These are phyloP conservation scores for Pyrocephalus nanus DNA, from an alignment of 2,797 vertebrate genomes.

Conservation along the genomic window DNA sequence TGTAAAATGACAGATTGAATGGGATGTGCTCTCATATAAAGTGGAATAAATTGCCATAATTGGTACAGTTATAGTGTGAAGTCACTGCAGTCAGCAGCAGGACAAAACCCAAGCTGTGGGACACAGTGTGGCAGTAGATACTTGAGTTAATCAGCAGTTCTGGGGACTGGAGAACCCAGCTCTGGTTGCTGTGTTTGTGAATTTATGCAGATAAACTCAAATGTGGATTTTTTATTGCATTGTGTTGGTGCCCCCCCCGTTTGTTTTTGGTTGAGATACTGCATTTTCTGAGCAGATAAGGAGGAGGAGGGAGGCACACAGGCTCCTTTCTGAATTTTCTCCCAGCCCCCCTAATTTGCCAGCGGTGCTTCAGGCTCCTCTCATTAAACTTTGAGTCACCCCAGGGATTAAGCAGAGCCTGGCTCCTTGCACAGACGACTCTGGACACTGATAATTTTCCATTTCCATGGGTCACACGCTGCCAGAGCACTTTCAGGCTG, in stretches of 20 bases:
- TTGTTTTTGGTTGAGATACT: neutral
- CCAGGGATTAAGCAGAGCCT: conserved; percentile 12
- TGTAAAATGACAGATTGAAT: neutral
- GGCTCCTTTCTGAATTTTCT: neutral
- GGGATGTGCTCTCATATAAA: neutral
- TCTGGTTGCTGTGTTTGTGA: neutral
- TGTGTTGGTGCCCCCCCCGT: neutral
- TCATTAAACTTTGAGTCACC: conserved; percentile 34
- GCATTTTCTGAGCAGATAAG: neutral
- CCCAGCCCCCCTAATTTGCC: neutral
- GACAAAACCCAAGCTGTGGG: neutral
- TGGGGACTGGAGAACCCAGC: neutral
- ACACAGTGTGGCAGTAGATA: neutral
- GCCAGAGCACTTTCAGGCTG: neutral
- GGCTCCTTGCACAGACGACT: neutral
- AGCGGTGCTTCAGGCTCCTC: neutral
- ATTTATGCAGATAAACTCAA: neutral
- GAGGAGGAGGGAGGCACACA: neutral
- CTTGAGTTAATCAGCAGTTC: neutral
- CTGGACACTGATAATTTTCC: neutral
- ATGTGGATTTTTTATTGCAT: neutral
- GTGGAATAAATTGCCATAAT: neutral
- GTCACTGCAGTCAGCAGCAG: neutral
- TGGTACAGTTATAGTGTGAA: neutral
- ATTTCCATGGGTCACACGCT: neutral